Conservation (phyloP, 2,797 vertebrate species). For the Clamator glandarius region DNA sequence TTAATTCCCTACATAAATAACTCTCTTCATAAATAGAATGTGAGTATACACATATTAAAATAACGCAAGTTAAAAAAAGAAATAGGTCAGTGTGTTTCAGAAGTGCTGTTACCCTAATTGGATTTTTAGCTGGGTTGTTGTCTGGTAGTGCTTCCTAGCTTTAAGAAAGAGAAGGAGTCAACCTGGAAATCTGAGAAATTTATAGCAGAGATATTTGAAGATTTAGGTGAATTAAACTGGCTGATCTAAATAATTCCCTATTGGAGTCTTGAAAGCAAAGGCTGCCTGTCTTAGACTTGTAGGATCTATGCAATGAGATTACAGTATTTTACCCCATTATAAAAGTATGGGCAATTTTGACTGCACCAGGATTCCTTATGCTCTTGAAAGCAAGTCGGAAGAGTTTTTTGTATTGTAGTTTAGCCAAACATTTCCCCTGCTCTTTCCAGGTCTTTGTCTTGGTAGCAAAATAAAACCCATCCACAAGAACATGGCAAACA, state of each 20-base stretch:
- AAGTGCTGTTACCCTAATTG: slow-evolving; percentile 45
- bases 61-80: slow-evolving; percentile 24
- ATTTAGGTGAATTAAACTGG: slow-evolving; percentile 61
- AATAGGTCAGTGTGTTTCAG: slow-evolving; percentile 61
- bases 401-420: slow-evolving; percentile 57
- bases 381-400: slow-evolving; percentile 17
- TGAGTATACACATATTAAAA: slow-evolving; percentile 18
- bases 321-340: not conserved
- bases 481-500: slow-evolving; percentile 71
- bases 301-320: not conserved
- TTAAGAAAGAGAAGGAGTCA: slow-evolving; percentile 14
- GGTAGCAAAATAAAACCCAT: slow-evolving; percentile 66
- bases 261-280: slow-evolving; percentile 1
- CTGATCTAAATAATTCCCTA: slow-evolving; percentile 30
- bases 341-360: slow-evolving; percentile 10
- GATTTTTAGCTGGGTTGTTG: slow-evolving; percentile 42
- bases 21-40: slow-evolving; percentile 9
- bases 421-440: slow-evolving; percentile 49
- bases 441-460: slow-evolving; percentile 67
- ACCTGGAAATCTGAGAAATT: slow-evolving; percentile 70
- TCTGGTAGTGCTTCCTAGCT: slow-evolving; percentile 30
- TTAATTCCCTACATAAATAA: slow-evolving; percentile 43
- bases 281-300: slow-evolving; percentile 4
- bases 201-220: slow-evolving; percentile 51
- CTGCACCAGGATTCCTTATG: not conserved